These are phyloP conservation scores for Apostichopus californicus DNA, from an alignment of 35 echinoderm and acorn worm genomes.

Conservation along the genomic window DNA sequence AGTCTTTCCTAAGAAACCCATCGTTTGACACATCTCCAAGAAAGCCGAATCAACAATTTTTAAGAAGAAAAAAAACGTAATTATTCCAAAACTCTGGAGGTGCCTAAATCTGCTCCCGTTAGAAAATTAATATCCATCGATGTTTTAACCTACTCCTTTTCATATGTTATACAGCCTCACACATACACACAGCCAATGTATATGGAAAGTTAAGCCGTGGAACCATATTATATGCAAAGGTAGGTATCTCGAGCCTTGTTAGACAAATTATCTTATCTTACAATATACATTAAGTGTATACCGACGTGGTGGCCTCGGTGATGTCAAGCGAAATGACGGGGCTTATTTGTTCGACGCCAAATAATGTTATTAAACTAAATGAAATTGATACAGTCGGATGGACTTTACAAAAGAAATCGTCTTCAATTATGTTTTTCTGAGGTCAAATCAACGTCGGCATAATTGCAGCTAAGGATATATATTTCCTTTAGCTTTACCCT, in stretches of 20 bases:
- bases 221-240: not conserved
- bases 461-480: too few relatives aligned
- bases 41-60: too few relatives aligned
- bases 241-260: not conserved
- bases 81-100: not conserved
- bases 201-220: not conserved
- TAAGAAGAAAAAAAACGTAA: not conserved
- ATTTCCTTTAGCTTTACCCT: too few relatives aligned
- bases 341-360: conserved; percentile 21
- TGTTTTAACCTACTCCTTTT: not conserved
- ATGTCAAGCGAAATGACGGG: not conserved
- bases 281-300: not conserved
- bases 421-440: too few relatives aligned
- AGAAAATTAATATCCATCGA: not conserved
- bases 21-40: too few relatives aligned
- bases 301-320: not conserved
- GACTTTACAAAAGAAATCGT: not conserved
- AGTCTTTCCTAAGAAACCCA: too few relatives aligned
- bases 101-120: not conserved
- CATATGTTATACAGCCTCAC: not conserved
- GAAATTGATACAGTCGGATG: conserved; percentile 5
- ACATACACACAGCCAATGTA: not conserved
- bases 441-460: too few relatives aligned
- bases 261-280: too few relatives aligned
- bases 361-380: conserved; percentile 29